Base-by-base conservation (phyloP, 1,140 invertebrate genomes). In the Nasonia longicornis region DNA sequence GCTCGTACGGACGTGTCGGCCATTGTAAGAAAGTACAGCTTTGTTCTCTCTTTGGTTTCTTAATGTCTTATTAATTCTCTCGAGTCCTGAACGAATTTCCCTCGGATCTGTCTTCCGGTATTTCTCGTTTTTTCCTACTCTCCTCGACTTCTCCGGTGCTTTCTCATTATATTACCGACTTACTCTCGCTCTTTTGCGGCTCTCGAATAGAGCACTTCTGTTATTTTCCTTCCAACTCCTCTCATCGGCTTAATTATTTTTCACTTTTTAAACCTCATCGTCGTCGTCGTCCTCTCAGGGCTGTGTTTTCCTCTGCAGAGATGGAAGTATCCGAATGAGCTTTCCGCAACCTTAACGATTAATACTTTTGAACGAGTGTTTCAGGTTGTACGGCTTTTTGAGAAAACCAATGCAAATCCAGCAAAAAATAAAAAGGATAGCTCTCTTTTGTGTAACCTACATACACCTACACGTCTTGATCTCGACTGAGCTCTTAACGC, bases 141-240 rank as follows among this genome's bases (percentile, higher is more conserved):
- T 29, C 7, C 64, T 12, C 3, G 3, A 0, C 7, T 71, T 71
- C 20, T 58, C 52, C 3, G 14, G 7, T 16, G 16, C 69, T 71
- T 71, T 71, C 35, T 71, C 69, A 71, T 71, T 71, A 71, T 71
- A 71, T 42, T 71, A 35, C 69, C 35, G 20, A n/a, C 35, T 71
- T 71, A n/a, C 16, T 42, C 20, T 71, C 20, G 20, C 16, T 35
- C 35, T 31, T 71, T 42, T 38, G 35, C 31, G 69, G 7, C 11
- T 11, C 69, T 71, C 4, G 35, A 71, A n/a, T 42, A 7, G 10
- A 31, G 20, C 7, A 38, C 35, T 71, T 42, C 16, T 42, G 8
- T 71, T 71, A 38, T 16, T 38, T 38, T 71, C 4, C 12, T 67
- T 67, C 64, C 64, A 67, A 12, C 3, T 67, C 26, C 22, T 16